Evolutionary conservation across 1,140 invertebrate genomes (phyloP), one percentile per base, ranked within the genome.

Genomic region (Venturia canescens): DNA sequence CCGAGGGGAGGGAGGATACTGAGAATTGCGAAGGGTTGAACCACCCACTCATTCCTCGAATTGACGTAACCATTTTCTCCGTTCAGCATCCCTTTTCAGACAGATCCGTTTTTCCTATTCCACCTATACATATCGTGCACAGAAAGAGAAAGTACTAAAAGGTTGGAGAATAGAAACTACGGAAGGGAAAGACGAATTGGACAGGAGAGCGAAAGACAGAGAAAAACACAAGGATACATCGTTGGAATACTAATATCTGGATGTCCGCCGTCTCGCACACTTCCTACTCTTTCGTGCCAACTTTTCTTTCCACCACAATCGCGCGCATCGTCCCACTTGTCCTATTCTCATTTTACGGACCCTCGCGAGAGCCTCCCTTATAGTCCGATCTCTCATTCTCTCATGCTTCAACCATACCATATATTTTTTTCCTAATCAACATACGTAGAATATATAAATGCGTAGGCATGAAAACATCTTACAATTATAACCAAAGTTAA

Each of bases 181-280:
- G 29, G 31, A 69, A 69, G 66, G 16, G 31, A 69, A 27, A 26
- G 60, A 63, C n/a, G 26, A 16, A 27, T 31, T 13, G 0, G 13
- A 31, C 29, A 4, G 15, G 66, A 31, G 66, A 69, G 66, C 21
- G 50, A 53, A 21, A 53, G 50, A 53, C 69, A 63, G 69, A 78
- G 60, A 26, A 29, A 69, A 69, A 27, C 60, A 77, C 75, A 70
- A 31, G 71, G 66, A 76, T 82, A 79, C 81, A 74, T 69, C 63
- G 29, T 27, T 50, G 60, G 81, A 82, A 82, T 82, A 82, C 57
- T 82, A 82, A 82, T 82, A 74, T 78, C 75, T 44, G 81, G 50
- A 63, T 82, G 60, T 79, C 76, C 71, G n/a, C 23, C 44, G 44
- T 44, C 63, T 69, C 63, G 16, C 38, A 53, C 48, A n/a, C 44